These are phyloP conservation scores for Pollenia labialis DNA, from an alignment of 2,888 invertebrate species.

Conservation along the genomic window DNA sequence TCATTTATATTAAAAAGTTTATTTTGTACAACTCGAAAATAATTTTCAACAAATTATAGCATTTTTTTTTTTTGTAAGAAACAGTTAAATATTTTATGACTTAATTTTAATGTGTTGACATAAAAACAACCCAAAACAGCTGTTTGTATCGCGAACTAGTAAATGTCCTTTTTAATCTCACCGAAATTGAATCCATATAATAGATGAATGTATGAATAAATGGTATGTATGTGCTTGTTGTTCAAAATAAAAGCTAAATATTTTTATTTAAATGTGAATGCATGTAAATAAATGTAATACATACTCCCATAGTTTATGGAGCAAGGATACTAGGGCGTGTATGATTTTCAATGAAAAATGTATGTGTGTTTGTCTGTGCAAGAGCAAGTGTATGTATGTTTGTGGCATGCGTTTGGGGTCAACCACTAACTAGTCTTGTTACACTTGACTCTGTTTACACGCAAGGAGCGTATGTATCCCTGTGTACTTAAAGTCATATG, in stretches of 20 bases:
- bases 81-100: conserved; percentile 16
- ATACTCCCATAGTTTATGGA: conserved; percentile 57
- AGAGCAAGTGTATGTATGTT: conserved; percentile 19
- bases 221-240: not conserved
- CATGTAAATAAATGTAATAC: conserved; percentile 38
- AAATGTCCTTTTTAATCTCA: conserved; percentile 47
- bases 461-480: conserved; percentile 15
- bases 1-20: no score
- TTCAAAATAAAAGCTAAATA: conserved; percentile 44
- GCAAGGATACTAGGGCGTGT: conserved; percentile 70
- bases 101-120: conserved; percentile 2
- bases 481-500: conserved; percentile 8
- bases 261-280: conserved; percentile 35
- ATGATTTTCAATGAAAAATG: conserved; percentile 22
- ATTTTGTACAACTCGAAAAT: not conserved
- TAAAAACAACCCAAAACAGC: not conserved
- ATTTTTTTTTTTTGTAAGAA: not conserved
- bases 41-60: not conserved
- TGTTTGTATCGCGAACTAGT: conserved; percentile 4
- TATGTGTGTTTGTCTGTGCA: not conserved
- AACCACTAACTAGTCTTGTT: conserved; percentile 71
- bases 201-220: not conserved
- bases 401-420: conserved; percentile 66
- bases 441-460: conserved; percentile 70
- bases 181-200: conserved; percentile 41